Conservation (phyloP, 2,113 vertebrate species). For the Myrmecobius fasciatus region DNA sequence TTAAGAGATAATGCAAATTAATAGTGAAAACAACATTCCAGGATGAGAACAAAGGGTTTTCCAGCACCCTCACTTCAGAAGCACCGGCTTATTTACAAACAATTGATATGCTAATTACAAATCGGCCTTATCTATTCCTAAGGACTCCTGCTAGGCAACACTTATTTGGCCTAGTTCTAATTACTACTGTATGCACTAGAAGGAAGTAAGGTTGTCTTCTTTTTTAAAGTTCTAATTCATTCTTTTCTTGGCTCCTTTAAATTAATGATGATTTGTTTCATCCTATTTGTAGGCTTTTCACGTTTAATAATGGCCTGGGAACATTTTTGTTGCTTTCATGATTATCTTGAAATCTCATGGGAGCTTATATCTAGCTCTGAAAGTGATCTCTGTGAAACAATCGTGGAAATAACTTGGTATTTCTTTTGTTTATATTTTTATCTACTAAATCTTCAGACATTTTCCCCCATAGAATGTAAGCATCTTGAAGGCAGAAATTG, state of each 20-base stretch:
- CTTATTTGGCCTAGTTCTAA: slow-evolving; percentile 43
- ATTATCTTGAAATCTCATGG: slow-evolving; percentile 28
- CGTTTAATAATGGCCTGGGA: background rate
- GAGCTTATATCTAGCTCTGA: background rate
- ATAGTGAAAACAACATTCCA: slow-evolving; percentile 22
- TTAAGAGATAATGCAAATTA: slow-evolving; percentile 48
- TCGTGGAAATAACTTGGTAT: background rate
- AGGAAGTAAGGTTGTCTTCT: slow-evolving; percentile 30
- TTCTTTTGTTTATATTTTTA: background rate
- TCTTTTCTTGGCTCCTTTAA: background rate
- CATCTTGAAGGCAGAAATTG: background rate
- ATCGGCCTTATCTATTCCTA: slow-evolving; percentile 19
- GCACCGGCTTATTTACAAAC: background rate
- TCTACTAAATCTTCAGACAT: background rate
- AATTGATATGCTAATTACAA: slow-evolving; percentile 3
- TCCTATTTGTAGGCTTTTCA: background rate
- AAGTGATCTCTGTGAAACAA: background rate
- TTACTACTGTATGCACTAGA: slow-evolving; percentile 20
- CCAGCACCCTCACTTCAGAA: slow-evolving; percentile 19
- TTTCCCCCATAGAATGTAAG: background rate
- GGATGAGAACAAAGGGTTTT: slow-evolving; percentile 46
- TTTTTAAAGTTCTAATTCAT: slow-evolving; percentile 40
- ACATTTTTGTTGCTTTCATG: background rate
- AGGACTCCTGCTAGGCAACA: slow-evolving; percentile 35
- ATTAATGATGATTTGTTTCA: slow-evolving; percentile 35